Conservation (phyloP, 2,888 invertebrate genomes). For the Parapristionchus giblindavisi region DNA sequence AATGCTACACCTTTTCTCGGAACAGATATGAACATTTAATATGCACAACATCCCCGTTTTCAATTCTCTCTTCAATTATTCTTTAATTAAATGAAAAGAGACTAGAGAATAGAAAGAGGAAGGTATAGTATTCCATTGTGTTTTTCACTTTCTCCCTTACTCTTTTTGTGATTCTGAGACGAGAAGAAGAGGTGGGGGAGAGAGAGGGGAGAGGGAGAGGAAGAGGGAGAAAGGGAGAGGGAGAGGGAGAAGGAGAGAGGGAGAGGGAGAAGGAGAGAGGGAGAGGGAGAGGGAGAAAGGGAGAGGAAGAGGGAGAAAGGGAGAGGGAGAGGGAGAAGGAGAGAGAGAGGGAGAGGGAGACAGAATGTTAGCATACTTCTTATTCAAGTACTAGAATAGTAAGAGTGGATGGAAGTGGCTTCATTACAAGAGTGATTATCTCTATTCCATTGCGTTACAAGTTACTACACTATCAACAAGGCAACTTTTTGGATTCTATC, state of each 20-base stretch:
- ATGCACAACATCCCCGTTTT: neutral
- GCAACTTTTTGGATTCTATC: too few relatives aligned
- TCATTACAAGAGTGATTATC: too few relatives aligned
- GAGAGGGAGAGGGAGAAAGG: neutral
- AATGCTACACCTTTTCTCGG: too few relatives aligned
- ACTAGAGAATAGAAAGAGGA: conserved; percentile 12
- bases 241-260: conserved; percentile 16
- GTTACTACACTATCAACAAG: too few relatives aligned
- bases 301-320: conserved; percentile 32
- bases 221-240: conserved; percentile 37
- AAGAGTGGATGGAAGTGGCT: too few relatives aligned
- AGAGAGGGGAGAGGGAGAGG: conserved; percentile 34
- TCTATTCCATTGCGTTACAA: too few relatives aligned
- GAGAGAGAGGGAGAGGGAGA: neutral
- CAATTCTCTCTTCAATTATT: conserved; percentile 5
- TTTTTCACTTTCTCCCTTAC: conserved; percentile 1
- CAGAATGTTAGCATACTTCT: too few relatives aligned
- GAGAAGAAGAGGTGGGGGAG: conserved; percentile 13
- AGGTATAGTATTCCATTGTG: neutral
- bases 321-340: conserved; percentile 16
- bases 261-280: conserved; percentile 31
- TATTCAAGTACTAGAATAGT: too few relatives aligned
- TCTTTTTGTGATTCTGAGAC: conserved; percentile 16
- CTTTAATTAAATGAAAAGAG: conserved; percentile 11
- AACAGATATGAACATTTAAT: neutral